Conservation (phyloP, 2,113 vertebrate genomes). For the Meriones unguiculatus region DNA sequence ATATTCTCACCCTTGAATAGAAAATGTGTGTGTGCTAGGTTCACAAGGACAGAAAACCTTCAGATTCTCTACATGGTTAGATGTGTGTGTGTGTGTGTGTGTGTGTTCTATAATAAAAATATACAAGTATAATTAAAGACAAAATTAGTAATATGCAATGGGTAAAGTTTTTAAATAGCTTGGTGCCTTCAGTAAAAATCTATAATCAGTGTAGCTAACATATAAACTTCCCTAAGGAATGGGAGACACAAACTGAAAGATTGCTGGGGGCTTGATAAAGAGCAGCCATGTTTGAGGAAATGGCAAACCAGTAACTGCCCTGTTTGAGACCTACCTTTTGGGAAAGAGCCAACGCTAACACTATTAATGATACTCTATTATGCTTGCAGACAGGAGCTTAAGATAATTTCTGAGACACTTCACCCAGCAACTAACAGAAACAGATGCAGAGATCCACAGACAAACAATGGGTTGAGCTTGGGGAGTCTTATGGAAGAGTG, state of each 20-base stretch:
- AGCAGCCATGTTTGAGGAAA: neutral
- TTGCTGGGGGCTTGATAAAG: neutral
- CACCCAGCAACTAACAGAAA: no score
- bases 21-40: neutral
- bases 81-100: neutral
- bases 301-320: no score
- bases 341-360: no score
- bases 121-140: neutral
- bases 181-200: neutral
- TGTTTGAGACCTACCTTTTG: no score
- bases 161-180: neutral
- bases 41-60: conserved; percentile 3
- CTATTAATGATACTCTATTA: no score
- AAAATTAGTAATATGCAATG: neutral
- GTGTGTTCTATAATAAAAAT: neutral
- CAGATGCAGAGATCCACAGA: no score
- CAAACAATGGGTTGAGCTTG: no score
- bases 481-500: no score
- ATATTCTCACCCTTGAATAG: neutral
- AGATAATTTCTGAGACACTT: no score
- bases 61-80: neutral
- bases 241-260: neutral
- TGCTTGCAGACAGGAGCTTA: no score
- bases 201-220: neutral
- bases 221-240: neutral